Base-by-base conservation (phyloP, 2,888 invertebrate species). In the Ashinkailepas kermadecensis region DNA sequence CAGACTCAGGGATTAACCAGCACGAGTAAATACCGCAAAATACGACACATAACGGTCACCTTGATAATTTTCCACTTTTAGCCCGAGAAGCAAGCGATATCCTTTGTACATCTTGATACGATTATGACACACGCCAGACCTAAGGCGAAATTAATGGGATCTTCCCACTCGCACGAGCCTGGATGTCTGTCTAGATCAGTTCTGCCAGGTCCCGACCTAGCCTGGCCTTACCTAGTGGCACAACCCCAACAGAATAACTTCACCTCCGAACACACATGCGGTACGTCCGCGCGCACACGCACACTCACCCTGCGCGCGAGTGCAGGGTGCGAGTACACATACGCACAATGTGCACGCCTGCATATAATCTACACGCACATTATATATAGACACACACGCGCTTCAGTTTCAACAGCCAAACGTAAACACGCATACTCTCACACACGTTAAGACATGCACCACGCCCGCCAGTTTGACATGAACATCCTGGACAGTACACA, bases 21-120 rank as follows among this genome's bases (percentile, higher is more conserved):
- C 25, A 67, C 25, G 2, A 25, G n/a, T n/a, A 67, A 67, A 67
- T 13, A 67, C 25, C 25, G 67, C 67, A 67, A 67, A 67, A 67
- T 67, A 67, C 67, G 25, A 25, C n/a, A 67, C 25, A 67, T 13
- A 67, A 25, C 25, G 25, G 23, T n/a, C 67, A 25, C 25, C 67
- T 25, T n/a, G 8, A 25, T 67, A 67, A 67, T 67, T 67, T 67
- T n/a, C 67, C 67, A 67, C 67, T 67, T 67, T n/a, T n/a, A 25
- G 67, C 67, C 67, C 25, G 67, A 67, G 67, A 67, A 67, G 25
- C 67, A 3, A 67, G 25, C 13, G 25, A 23, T 23, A 25, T 39
- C 25, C 67, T 67, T 67, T 67, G 67, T 67, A 67, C 67, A 67
- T 67, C n/a, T 67, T 25, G 67, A 25, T 67, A 67, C 25, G 25